Evolutionary conservation across 2,888 invertebrate species (phyloP).

Genomic region (Opisthograptis luteolata): DNA sequence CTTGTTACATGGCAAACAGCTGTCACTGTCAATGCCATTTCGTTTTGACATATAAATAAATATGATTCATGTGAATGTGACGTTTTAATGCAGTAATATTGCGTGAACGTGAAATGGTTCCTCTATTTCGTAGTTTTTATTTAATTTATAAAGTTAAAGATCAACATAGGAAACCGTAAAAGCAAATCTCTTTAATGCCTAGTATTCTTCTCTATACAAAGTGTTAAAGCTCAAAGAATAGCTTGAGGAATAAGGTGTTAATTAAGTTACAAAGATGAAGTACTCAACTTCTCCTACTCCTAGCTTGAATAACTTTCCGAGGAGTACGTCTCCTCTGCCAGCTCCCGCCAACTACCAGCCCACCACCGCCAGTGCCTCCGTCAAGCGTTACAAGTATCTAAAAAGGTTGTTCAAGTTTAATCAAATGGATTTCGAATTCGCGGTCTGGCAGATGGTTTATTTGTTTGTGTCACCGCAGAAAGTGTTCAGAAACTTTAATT

Average conservation of each 20-base stretch:
- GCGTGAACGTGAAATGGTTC: too few relatives aligned
- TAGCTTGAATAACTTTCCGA: slow-evolving; percentile 69
- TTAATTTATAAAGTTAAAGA: too few relatives aligned
- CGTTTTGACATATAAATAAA: too few relatives aligned
- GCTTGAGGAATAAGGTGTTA: background rate
- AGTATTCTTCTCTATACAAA: too few relatives aligned
- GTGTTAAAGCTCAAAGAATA: background rate
- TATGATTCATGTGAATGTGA: too few relatives aligned
- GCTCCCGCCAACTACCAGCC: slow-evolving; percentile 88
- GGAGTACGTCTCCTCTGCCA: slow-evolving; percentile 87
- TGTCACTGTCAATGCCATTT: too few relatives aligned
- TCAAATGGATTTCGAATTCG: slow-evolving; percentile 99
- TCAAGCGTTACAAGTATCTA: slow-evolving; percentile 94
- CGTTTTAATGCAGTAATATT: too few relatives aligned
- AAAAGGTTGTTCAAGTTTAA: slow-evolving; percentile 93
- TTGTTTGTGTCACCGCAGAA: slow-evolving; percentile 97
- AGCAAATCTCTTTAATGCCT: too few relatives aligned
- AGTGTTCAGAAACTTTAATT: slow-evolving; percentile 98
- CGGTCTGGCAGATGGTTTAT: slow-evolving; percentile 99
- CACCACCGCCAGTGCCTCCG: slow-evolving; percentile 90
- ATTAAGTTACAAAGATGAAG: slow-evolving; percentile 72
- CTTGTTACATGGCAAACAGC: too few relatives aligned
- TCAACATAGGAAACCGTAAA: too few relatives aligned
- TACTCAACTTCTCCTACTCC: slow-evolving; percentile 86
- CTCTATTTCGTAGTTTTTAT: too few relatives aligned